Base-by-base conservation (phyloP, 2,797 vertebrate genomes). In the Alauda arvensis region DNA sequence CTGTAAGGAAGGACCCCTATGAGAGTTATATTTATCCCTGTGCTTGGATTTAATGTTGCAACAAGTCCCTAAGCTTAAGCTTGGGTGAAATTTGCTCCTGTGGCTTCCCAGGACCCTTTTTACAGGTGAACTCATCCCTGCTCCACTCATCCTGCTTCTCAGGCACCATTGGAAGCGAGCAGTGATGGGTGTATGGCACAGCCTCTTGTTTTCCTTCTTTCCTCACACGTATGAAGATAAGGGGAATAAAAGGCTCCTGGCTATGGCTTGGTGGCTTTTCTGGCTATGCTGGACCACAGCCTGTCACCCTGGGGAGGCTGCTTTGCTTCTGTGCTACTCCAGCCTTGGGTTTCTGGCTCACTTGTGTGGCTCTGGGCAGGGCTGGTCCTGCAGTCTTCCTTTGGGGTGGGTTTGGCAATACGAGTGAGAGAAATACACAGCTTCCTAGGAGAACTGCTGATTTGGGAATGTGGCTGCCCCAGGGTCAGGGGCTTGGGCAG, bases 111-210 rank as follows among this genome's bases (percentile, higher is more conserved):
- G 51, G 13, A 52, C 7, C 25, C 26, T 57, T 70, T 70, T 43
- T n/a, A 5, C 19, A 3, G 0, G 10, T 2, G 18, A 20, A 7
- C 17, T 61, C 25, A 18, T 37, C 33, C 63, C 46, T 34, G 4
- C 20, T 53, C 18, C 8, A 5, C 0, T 12, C 5, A 0, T 43
- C 24, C 25, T 46, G 65, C 43, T 57, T 49, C 61, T 57, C 3
- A 16, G 53, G 52, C 21, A 4, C 26, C 0, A 0, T 1, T 29
- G 70, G 80, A 52, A 75, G 20, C 2, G 34, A 57, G 53, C 31
- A 15, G 60, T 4, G 12, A 43, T 4, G 60, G 25, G 28, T 6
- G 15, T 7, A 8, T 0, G 0, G 65, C 19, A 13, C 25, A 63
- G 29, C 74, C 55, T 14, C 70, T 56, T 34, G 19, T 21, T 37